Evolutionary conservation across 2,797 vertebrate species (phyloP).

Genomic region (Craterocephalus amniculus): DNA sequence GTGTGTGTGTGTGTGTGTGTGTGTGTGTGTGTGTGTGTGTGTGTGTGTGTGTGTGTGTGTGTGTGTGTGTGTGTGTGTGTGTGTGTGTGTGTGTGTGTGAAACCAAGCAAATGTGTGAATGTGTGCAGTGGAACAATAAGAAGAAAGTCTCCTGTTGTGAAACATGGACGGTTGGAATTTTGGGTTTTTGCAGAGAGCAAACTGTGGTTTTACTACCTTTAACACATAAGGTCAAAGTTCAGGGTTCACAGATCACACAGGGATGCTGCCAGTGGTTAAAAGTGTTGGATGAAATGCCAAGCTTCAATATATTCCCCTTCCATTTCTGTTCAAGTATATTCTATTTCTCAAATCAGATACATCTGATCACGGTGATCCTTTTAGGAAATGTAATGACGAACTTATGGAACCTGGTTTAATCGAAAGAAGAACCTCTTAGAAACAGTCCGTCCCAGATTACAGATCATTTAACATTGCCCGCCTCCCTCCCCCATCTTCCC

Average conservation of each 20-base stretch:
- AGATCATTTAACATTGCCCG: slow-evolving; percentile 59
- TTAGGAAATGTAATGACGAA: background rate
- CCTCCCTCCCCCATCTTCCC: slow-evolving; percentile 36
- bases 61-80: too few species aligned
- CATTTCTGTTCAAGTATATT: slow-evolving; percentile 6
- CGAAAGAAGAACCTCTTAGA: slow-evolving; percentile 26
- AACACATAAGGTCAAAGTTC: slow-evolving; percentile 68
- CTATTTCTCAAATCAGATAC: background rate
- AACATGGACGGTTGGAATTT: slow-evolving; percentile 70
- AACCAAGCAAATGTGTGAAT: slow-evolving; percentile 17
- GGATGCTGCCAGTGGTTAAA: slow-evolving; percentile 29
- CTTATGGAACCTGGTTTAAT: slow-evolving; percentile 10
- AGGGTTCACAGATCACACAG: slow-evolving; percentile 54
- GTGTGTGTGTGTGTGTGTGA: slow-evolving; percentile 15
- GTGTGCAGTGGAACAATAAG: slow-evolving; percentile 45
- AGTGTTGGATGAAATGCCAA: slow-evolving; percentile 40
- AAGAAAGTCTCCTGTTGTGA: slow-evolving; percentile 63
- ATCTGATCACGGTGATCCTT: background rate
- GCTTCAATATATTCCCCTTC: slow-evolving; percentile 31
- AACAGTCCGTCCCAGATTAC: slow-evolving; percentile 58
- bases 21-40: too few species aligned
- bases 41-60: too few species aligned
- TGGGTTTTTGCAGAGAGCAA: slow-evolving; percentile 49
- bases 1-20: too few species aligned
- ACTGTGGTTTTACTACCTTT: slow-evolving; percentile 65